Evolutionary conservation across 2,113 vertebrate genomes (phyloP).

Genomic region (Mionectes macconnelli): DNA sequence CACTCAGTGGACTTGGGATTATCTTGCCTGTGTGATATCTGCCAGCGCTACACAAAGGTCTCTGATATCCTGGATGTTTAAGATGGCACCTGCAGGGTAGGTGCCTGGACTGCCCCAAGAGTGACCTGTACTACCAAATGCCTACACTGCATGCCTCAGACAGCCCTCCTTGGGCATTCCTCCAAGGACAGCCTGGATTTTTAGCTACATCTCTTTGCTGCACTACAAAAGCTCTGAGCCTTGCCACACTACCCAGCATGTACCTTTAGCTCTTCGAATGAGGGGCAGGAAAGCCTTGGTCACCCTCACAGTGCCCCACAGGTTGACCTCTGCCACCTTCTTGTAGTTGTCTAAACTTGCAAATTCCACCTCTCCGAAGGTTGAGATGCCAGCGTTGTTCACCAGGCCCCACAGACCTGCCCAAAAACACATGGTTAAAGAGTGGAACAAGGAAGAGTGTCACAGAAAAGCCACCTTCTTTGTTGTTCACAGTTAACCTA

Average conservation of each 20-base stretch:
- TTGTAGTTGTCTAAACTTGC: constrained; percentile 82
- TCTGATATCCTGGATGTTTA: background rate
- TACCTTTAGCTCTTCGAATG: constrained; percentile 84
- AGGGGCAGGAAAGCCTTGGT: constrained; percentile 87
- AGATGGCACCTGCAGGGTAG: background rate
- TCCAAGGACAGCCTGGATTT: background rate
- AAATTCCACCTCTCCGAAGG: constrained; percentile 88
- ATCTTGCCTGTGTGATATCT: background rate
- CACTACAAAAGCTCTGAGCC: background rate
- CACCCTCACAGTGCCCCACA: constrained; percentile 87
- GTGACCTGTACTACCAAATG: background rate
- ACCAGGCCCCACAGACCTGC: constrained; percentile 89
- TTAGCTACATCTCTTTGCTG: background rate
- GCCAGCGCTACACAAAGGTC: background rate
- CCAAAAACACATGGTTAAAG: background rate
- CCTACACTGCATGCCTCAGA: background rate
- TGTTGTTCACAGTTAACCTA: background rate
- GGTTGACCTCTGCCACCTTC: constrained; percentile 82
- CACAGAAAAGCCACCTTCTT: background rate
- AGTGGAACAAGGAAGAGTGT: background rate
- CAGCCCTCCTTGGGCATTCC: background rate
- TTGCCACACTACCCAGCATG: background rate
- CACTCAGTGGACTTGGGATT: background rate
- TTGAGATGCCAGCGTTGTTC: constrained; percentile 83
- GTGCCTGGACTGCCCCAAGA: background rate